phyloP scores from a whole-genome alignment of 2,888 invertebrate genomes.

The Zele albiditarsus region DNA sequence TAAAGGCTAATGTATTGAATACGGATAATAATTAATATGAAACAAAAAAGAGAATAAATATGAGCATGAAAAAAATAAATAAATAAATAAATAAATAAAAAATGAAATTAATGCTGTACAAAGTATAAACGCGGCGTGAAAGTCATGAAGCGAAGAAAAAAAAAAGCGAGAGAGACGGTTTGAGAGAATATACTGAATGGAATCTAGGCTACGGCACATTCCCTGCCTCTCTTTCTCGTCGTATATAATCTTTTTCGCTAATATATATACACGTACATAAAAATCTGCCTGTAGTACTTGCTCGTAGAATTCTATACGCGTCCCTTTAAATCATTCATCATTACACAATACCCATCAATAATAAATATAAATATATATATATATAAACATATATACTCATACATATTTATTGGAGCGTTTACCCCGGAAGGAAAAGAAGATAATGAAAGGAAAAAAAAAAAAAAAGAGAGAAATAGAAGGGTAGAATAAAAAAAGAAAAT shows the following conservation, averaged over 20 bases:
- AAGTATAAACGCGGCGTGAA: constrained; percentile 45
- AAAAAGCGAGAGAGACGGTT: constrained; percentile 18
- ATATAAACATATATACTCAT: neutral
- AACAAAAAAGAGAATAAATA: neutral
- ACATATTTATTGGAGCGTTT: neutral
- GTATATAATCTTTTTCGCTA: neutral
- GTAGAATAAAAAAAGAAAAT: neutral
- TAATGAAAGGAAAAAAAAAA: neutral
- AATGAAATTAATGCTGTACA: constrained; percentile 27
- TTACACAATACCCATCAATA: neutral
- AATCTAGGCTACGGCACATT: constrained; percentile 57
- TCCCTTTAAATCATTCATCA: neutral
- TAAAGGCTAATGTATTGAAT: neutral
- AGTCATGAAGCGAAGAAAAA: constrained; percentile 31
- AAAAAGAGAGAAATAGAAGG: neutral
- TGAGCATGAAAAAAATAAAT: neutral
- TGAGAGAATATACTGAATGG: constrained; percentile 44
- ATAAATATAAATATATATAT: neutral
- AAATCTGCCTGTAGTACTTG: constrained; percentile 2
- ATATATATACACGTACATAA: neutral
- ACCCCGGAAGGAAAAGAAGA: neutral
- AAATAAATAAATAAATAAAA: constrained; percentile 1
- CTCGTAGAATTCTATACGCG: constrained; percentile 2
- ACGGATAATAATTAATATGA: neutral
- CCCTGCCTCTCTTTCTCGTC: constrained; percentile 46